Evolutionary conservation across 2,113 vertebrate species (phyloP).

Genomic region (Peromyscus leucopus): DNA sequence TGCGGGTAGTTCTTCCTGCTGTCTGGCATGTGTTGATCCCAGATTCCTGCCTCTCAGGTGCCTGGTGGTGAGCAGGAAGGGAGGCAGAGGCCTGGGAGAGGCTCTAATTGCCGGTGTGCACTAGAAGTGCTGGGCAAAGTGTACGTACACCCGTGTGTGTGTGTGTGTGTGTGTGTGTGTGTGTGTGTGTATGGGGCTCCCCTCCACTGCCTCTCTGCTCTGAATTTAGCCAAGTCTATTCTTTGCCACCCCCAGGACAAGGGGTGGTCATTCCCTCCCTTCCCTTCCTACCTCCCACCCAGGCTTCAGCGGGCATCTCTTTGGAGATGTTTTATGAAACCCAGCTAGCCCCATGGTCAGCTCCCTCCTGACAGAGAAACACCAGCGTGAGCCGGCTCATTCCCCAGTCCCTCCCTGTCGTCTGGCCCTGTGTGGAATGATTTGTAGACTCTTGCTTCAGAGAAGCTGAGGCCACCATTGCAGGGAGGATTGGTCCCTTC

Average conservation of each 20-base stretch:
- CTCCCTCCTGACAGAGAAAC: not conserved
- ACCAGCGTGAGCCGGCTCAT: rapidly evolving
- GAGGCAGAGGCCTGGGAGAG: not conserved
- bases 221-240: not conserved
- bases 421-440: not conserved
- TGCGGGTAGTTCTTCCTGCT: rapidly evolving
- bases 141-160: not conserved
- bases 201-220: not conserved
- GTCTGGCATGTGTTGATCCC: not conserved
- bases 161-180: not conserved
- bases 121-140: not conserved
- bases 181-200: not conserved
- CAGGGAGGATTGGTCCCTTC: no score
- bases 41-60: not conserved
- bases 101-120: rapidly evolving
- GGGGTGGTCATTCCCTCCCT: no score
- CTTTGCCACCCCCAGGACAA: not conserved
- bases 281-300: rapidly evolving
- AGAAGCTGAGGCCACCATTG: not conserved
- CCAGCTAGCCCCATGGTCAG: not conserved
- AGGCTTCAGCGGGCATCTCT: rapidly evolving
- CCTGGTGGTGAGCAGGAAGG: not conserved
- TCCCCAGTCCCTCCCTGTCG: not conserved
- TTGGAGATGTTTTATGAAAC: not conserved
- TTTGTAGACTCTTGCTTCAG: not conserved